These are phyloP conservation scores for Hozukius guyotensis DNA, from an alignment of 2,797 vertebrate genomes.

Conservation along the genomic window DNA sequence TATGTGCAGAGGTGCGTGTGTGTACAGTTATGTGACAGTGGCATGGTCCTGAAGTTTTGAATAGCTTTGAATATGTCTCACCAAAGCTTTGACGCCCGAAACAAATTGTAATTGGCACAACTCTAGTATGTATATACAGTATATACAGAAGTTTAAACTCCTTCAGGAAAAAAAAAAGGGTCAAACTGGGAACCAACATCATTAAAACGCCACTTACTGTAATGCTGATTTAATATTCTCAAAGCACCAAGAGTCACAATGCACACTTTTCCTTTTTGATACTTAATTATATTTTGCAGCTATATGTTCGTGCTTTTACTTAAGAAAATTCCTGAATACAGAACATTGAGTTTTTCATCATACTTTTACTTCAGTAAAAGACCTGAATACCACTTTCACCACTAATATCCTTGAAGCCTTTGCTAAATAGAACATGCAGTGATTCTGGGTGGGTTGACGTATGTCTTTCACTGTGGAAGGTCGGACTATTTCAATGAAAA, in stretches of 20 bases:
- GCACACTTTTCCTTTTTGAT: not conserved
- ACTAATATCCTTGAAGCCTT: not conserved
- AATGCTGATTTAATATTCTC: not conserved
- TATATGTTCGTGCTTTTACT: not conserved
- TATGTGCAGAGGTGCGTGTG: not conserved
- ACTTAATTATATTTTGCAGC: not conserved
- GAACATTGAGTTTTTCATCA: not conserved
- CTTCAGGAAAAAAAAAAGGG: not conserved
- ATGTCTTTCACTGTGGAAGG: not conserved
- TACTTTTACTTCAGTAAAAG: not conserved
- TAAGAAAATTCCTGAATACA: not conserved
- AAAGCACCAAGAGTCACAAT: not conserved
- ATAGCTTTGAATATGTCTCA: not conserved
- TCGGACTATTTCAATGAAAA: not conserved
- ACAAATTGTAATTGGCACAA: not conserved
- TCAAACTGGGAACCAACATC: not conserved
- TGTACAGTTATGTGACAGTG: too few species aligned
- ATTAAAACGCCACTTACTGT: not conserved
- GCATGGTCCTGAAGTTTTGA: not conserved
- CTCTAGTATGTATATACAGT: not conserved
- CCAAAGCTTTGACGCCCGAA: not conserved
- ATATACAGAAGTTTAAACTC: not conserved
- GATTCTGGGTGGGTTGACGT: not conserved
- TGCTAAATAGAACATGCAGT: not conserved
- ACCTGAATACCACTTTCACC: not conserved